phyloP scores from a whole-genome alignment of 2,113 vertebrate genomes.

The Condylura cristata region DNA sequence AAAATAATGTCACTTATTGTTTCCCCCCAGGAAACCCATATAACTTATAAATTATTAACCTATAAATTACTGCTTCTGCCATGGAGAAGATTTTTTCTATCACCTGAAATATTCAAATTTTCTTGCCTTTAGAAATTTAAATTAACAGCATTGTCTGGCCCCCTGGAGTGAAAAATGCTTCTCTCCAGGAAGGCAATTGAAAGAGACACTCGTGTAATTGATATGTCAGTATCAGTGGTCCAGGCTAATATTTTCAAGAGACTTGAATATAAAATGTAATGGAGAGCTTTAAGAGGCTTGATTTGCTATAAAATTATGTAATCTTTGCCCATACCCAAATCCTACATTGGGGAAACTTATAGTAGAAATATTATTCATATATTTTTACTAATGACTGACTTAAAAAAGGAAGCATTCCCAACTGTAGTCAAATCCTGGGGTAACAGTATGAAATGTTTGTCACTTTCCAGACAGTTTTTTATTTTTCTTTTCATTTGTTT shows the following conservation, averaged over 20 bases:
- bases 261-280: slow-evolving; percentile 23
- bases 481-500: background rate
- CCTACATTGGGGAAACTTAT: slow-evolving; percentile 41
- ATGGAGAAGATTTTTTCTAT: slow-evolving; percentile 41
- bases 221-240: slow-evolving; percentile 28
- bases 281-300: slow-evolving; percentile 41
- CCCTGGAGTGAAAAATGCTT: slow-evolving; percentile 60
- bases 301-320: slow-evolving; percentile 34
- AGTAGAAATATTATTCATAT: background rate
- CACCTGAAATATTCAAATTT: slow-evolving; percentile 54
- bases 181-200: slow-evolving; percentile 53
- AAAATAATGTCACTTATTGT: slow-evolving; percentile 34
- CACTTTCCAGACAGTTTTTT: background rate
- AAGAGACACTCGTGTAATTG: slow-evolving; percentile 49
- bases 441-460: background rate
- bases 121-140: slow-evolving; percentile 36
- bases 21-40: background rate
- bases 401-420: background rate
- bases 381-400: slow-evolving; percentile 11
- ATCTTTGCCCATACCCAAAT: slow-evolving; percentile 30
- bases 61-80: slow-evolving; percentile 24
- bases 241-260: slow-evolving; percentile 52
- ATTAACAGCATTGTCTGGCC: background rate
- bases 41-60: background rate
- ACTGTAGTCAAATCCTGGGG: background rate